Evolutionary conservation across 2,888 invertebrate genomes (phyloP).

Genomic region (Zygaena filipendulae): DNA sequence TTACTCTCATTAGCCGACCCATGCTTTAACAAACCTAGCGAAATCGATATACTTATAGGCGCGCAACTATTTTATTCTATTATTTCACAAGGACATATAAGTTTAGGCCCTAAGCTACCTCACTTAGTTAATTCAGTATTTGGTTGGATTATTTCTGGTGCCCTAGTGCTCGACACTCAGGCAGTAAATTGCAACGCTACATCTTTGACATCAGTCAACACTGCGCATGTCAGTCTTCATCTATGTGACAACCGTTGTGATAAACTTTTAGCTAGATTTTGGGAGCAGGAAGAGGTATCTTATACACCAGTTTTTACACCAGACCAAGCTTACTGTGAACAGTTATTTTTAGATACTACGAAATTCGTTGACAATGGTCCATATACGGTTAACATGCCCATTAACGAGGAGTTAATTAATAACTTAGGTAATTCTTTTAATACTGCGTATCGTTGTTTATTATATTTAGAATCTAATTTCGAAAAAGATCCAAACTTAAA

Average conservation of each 20-base stretch:
- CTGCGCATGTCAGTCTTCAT: background rate
- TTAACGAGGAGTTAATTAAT: background rate
- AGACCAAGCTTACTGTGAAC: background rate
- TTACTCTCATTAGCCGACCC: conserved; percentile 1
- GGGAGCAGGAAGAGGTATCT: conserved; percentile 1
- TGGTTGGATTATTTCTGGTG: conserved; percentile 1
- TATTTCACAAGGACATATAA: background rate
- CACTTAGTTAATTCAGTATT: conserved; percentile 1
- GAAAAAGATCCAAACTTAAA: background rate
- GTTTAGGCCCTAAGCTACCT: conserved; percentile 1
- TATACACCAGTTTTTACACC: background rate
- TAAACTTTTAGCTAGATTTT: background rate
- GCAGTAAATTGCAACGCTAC: too few relatives aligned
- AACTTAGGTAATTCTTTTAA: background rate
- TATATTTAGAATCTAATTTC: background rate
- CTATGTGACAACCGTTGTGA: background rate
- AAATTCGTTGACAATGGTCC: background rate
- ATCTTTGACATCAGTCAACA: too few relatives aligned
- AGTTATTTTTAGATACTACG: background rate
- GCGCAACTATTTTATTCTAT: background rate
- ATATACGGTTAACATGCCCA: background rate
- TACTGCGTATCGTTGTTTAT: conserved; percentile 1
- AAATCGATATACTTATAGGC: conserved; percentile 1
- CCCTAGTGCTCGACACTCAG: background rate
- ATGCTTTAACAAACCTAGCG: background rate